Evolutionary conservation across 2,888 invertebrate species (phyloP).

Genomic region (Clunio marinus): DNA sequence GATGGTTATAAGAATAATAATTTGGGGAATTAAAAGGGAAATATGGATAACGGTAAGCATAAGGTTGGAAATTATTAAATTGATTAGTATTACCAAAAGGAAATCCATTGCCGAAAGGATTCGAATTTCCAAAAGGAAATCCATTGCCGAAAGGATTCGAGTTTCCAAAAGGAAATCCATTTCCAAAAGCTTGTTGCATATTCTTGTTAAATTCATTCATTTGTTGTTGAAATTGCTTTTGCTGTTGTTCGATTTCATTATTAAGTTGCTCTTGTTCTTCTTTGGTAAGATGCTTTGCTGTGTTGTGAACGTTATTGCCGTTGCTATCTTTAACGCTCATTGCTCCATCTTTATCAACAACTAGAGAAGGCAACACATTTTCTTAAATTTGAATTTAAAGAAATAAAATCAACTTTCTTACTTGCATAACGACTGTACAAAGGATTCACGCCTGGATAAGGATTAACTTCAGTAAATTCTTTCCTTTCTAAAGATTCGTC

Average conservation of each 20-base stretch:
- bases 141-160: not conserved
- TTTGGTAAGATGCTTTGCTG: not conserved
- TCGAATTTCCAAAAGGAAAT: not conserved
- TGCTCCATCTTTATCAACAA: not conserved
- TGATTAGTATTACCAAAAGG: not conserved
- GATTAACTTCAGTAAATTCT: constrained; percentile 5
- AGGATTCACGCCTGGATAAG: constrained; percentile 4
- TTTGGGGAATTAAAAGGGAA: not conserved
- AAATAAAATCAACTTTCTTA: too few species aligned
- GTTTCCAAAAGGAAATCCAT: constrained; percentile 20
- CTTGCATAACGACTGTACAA: constrained; percentile 13
- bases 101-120: constrained; percentile 16
- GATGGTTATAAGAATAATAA: not conserved
- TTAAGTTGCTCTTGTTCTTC: constrained; percentile 22
- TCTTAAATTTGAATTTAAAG: too few species aligned
- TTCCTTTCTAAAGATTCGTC: not conserved
- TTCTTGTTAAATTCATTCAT: constrained; percentile 21
- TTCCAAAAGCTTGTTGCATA: not conserved
- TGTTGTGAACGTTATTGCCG: not conserved
- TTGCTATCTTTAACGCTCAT: constrained; percentile 20
- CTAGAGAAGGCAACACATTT: too few species aligned
- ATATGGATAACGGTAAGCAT: not conserved
- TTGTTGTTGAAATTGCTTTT: constrained; percentile 14
- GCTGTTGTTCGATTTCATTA: not conserved
- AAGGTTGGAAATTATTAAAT: not conserved